Base-by-base conservation (phyloP, 1,140 invertebrate genomes). In the Heterodera schachtii region DNA sequence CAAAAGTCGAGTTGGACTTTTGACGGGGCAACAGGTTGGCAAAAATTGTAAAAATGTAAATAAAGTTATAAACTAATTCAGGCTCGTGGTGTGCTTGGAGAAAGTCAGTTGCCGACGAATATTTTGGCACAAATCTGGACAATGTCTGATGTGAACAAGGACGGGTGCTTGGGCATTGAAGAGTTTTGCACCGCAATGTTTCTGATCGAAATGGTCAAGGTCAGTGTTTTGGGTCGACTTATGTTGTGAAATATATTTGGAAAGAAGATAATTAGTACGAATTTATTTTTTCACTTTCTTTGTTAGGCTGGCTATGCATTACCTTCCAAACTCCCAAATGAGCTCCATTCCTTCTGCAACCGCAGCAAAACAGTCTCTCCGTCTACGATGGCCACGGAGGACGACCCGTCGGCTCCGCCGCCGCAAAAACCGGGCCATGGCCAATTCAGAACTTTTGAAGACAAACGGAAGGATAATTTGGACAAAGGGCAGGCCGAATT, bases 401-500 rank as follows among this genome's bases (percentile, higher is more conserved):
- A 78, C 44, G 86, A 89, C 64, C 80, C 86, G 3, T 75, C 73
- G 7, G 85, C 76, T n/a, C 83, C 83, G 16, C 88, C 88, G 9
- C 84, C 87, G 66, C 87, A 89, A 76, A 89, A 89, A 75, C 19
- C 77, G 47, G 77, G 77, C 64, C 67, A 69, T 8, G 73, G 81
- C 46, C 78, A 87, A 47, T 76, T 87, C 5, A 89, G 93, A 77
- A 95, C 95, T 1, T 98, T 98, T 91, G 97, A 99, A 90, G 97
- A 98, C 90, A 95, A 96, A 90, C 92, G 97, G 41, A 94, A 96
- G 90, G 96, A 98, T 91, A 99, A 98, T 91, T 97, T 95, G 92
- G 96, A 97, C 80, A 95, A 97, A 89, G 97, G 97, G 2, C 96
- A 99, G 90, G 96, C 96, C 0, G 97, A 98, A 91, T 91, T 99